phyloP scores from a whole-genome alignment of 2,797 vertebrate genomes.

The Austrolebias charrua region DNA sequence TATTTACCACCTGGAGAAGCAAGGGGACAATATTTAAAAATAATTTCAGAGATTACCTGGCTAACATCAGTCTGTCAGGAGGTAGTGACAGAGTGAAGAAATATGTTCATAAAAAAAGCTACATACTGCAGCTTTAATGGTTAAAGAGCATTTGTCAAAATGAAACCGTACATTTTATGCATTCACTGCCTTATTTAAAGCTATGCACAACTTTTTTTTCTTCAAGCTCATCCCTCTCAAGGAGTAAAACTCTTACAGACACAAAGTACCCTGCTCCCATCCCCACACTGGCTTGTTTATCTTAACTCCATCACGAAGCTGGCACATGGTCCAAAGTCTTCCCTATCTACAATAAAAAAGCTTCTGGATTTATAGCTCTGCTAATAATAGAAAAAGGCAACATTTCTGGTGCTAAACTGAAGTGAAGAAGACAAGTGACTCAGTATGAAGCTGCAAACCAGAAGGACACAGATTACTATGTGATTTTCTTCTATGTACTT shows the following conservation, averaged over 20 bases:
- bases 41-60: too few species aligned
- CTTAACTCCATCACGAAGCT: slow-evolving; percentile 56
- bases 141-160: background rate
- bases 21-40: too few species aligned
- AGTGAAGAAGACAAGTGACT: slow-evolving; percentile 32
- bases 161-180: background rate
- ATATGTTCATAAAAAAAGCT: too few species aligned
- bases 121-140: too few species aligned
- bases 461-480: background rate
- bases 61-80: too few species aligned
- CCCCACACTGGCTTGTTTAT: slow-evolving; percentile 24
- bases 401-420: slow-evolving; percentile 21
- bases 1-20: too few species aligned
- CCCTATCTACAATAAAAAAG: slow-evolving; percentile 33
- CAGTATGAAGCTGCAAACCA: slow-evolving; percentile 30
- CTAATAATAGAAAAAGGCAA: slow-evolving; percentile 34
- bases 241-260: background rate
- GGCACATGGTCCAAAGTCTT: slow-evolving; percentile 53
- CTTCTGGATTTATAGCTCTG: slow-evolving; percentile 17
- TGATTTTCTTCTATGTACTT: background rate
- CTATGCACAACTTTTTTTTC: too few species aligned
- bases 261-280: slow-evolving; percentile 5
- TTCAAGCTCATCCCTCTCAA: too few species aligned
- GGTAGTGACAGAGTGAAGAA: too few species aligned
- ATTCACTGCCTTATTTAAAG: too few species aligned